A percentile compares a stretch with the other conserved stretches of the same genome.
phyloP scores from a whole-genome alignment of 2,113 vertebrate genomes.

The Neotoma lepida region DNA sequence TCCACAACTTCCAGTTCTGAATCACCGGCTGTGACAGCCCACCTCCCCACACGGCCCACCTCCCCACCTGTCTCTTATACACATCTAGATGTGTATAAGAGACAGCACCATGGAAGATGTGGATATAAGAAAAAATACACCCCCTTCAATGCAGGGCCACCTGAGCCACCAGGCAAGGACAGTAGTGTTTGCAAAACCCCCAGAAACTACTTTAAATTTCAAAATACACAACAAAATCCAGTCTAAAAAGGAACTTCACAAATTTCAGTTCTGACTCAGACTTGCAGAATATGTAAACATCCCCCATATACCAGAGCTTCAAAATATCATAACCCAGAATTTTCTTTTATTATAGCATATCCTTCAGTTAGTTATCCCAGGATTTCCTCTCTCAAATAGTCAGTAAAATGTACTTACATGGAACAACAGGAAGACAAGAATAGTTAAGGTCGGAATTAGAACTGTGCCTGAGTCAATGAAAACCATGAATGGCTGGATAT shows the following conservation, averaged over 20 bases:
- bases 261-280: conserved; percentile 67
- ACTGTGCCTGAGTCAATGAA: conserved; percentile 55
- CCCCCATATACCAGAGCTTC: conserved; percentile 18
- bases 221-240: not conserved
- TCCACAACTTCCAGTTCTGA: not conserved
- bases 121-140: not conserved
- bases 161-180: not conserved
- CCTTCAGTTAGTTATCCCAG: conserved; percentile 65
- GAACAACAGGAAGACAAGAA: conserved; percentile 72
- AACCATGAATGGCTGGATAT: conserved; percentile 13
- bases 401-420: conserved; percentile 60
- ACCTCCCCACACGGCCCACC: not conserved
- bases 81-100: no score
- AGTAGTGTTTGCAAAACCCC: not conserved
- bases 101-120: not conserved
- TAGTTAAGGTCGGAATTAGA: conserved; percentile 57
- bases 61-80: no score
- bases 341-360: conserved; percentile 66
- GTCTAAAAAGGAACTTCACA: conserved; percentile 49
- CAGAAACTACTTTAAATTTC: conserved; percentile 53
- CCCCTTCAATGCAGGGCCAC: not conserved
- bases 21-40: not conserved
- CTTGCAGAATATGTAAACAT: conserved; percentile 58
- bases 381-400: conserved; percentile 65
- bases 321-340: conserved; percentile 52